phyloP scores from a whole-genome alignment of 2,797 vertebrate species.

The Epinephelus awoara region DNA sequence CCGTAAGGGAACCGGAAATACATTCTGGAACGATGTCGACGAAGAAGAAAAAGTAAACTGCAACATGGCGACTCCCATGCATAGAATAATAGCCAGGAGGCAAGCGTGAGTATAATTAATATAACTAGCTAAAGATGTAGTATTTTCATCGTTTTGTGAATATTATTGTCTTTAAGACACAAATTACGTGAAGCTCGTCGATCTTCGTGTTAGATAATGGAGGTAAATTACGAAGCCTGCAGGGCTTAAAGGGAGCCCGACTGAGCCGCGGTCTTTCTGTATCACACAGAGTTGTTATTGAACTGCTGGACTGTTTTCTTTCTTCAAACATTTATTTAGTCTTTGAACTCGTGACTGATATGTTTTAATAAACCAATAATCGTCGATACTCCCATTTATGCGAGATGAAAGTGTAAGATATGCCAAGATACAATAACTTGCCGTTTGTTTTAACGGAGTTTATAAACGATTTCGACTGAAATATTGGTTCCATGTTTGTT shows the following conservation, averaged over 20 bases:
- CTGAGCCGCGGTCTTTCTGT: conserved; percentile 19
- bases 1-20: conserved; percentile 21
- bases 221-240: too few relatives aligned
- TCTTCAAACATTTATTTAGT: too few relatives aligned
- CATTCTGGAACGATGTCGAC: neutral
- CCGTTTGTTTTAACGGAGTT: neutral
- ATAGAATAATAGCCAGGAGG: conserved; percentile 94
- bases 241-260: neutral
- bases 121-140: neutral
- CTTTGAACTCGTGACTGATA: fast-evolving
- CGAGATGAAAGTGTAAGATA: too few relatives aligned
- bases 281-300: neutral
- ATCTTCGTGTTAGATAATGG: fast-evolving
- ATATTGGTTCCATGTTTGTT: neutral
- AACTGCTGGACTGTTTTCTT: fast-evolving
- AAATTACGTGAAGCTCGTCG: fast-evolving
- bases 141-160: neutral
- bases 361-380: neutral
- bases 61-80: conserved; percentile 99
- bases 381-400: too few relatives aligned
- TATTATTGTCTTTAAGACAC: neutral
- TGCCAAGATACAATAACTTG: neutral
- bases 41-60: conserved; percentile 71
- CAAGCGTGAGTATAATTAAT: conserved; percentile 90
- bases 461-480: neutral